These are phyloP conservation scores for Pelecanoides urinatrix DNA, from an alignment of 2,113 vertebrate species.

Conservation along the genomic window DNA sequence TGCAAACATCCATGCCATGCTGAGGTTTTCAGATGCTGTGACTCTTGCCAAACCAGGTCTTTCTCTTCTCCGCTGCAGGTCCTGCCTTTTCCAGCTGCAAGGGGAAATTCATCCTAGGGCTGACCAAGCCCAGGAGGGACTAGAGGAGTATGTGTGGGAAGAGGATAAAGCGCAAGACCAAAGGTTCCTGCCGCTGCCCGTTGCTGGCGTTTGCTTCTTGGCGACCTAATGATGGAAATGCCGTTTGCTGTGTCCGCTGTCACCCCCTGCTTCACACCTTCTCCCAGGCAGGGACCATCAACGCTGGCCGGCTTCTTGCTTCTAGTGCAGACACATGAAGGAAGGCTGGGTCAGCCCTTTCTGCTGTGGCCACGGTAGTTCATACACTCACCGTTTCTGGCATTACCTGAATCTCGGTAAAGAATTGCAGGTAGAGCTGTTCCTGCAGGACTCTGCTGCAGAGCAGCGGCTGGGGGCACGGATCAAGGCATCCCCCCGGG, in stretches of 20 bases:
- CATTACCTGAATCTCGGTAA: neutral
- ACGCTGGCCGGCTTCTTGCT: neutral
- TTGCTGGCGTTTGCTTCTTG: neutral
- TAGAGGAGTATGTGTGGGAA: neutral
- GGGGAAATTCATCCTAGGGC: neutral
- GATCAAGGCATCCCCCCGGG: neutral
- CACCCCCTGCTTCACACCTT: neutral
- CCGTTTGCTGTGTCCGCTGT: neutral
- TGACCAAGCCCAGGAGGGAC: neutral
- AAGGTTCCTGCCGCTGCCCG: accelerated
- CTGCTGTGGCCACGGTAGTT: accelerated
- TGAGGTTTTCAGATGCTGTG: neutral
- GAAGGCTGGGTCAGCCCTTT: neutral
- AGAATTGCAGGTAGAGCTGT: neutral
- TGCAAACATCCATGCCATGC: neutral
- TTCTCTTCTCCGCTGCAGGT: neutral
- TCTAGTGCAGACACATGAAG: accelerated
- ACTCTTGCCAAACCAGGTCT: neutral
- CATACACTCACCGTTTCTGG: accelerated
- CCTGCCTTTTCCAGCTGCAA: neutral
- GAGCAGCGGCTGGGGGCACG: accelerated
- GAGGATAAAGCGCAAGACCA: neutral
- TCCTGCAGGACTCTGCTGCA: neutral
- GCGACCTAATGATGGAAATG: accelerated
- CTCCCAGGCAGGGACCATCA: neutral